Evolutionary conservation across 2,888 invertebrate genomes (phyloP).

Genomic region (Lepidonotus clava): DNA sequence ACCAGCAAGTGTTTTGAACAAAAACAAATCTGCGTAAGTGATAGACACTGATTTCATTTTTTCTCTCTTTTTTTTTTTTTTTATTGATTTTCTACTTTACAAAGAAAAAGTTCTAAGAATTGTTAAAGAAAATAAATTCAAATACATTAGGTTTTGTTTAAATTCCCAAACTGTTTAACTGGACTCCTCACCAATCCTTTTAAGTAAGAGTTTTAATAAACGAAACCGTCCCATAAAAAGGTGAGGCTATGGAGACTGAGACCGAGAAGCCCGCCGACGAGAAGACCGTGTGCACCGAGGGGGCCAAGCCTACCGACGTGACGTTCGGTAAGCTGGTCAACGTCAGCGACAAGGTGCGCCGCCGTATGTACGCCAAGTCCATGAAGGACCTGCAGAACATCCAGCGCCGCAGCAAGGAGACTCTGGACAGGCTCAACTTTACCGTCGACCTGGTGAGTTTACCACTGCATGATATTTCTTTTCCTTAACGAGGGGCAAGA

Average conservation of each 20-base stretch:
- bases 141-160: neutral
- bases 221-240: no score
- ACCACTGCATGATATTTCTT: no score
- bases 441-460: conserved; percentile 74
- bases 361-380: conserved; percentile 73
- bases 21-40: no score
- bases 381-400: conserved; percentile 71
- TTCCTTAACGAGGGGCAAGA: no score
- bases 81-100: no score
- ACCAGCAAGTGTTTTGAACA: no score
- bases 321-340: conserved; percentile 64
- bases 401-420: conserved; percentile 71
- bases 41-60: no score
- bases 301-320: neutral
- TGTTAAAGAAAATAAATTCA: no score
- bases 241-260: neutral
- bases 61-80: no score
- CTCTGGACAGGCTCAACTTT: conserved; percentile 71
- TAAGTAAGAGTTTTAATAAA: no score
- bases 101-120: no score
- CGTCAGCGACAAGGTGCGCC: conserved; percentile 71
- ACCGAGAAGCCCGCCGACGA: neutral
- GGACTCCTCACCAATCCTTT: no score
- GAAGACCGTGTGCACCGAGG: neutral
- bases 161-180: neutral